phyloP scores from a whole-genome alignment of 2,113 vertebrate species.

The Sakesphorus luctuosus region DNA sequence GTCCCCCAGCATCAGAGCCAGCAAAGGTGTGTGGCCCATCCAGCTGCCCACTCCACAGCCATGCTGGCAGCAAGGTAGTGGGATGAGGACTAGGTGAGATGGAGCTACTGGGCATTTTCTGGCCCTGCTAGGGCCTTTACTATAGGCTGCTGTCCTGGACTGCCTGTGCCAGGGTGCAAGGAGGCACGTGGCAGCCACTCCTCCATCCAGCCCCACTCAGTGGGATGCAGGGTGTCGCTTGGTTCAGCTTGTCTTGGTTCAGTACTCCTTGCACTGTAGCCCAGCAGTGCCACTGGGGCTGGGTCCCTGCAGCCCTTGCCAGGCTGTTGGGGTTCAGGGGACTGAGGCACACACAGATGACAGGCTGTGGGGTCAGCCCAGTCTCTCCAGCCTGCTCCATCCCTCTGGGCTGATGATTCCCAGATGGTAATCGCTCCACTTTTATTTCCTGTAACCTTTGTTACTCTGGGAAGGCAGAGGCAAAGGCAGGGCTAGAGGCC shows the following conservation, averaged over 20 bases:
- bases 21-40: background rate
- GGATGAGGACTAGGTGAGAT: accelerated
- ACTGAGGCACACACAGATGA: slow-evolving; percentile 69
- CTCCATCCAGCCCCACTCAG: accelerated
- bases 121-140: accelerated
- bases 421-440: slow-evolving; percentile 78
- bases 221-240: accelerated
- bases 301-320: slow-evolving; percentile 76
- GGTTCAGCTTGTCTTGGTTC: background rate
- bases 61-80: accelerated
- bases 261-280: background rate
- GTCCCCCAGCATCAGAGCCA: accelerated
- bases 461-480: slow-evolving; percentile 42
- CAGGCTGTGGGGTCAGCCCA: slow-evolving; percentile 46
- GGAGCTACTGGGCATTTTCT: background rate
- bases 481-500: slow-evolving; percentile 66
- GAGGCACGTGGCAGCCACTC: accelerated
- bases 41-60: too few relatives aligned
- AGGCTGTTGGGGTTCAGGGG: slow-evolving; percentile 74
- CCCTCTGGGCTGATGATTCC: slow-evolving; percentile 79
- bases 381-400: background rate
- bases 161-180: accelerated
- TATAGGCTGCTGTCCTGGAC: background rate
- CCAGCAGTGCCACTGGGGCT: slow-evolving; percentile 29
- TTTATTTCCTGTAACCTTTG: slow-evolving; percentile 66